Conservation (phyloP, 2,888 invertebrate genomes). For the Euproctis similis region DNA sequence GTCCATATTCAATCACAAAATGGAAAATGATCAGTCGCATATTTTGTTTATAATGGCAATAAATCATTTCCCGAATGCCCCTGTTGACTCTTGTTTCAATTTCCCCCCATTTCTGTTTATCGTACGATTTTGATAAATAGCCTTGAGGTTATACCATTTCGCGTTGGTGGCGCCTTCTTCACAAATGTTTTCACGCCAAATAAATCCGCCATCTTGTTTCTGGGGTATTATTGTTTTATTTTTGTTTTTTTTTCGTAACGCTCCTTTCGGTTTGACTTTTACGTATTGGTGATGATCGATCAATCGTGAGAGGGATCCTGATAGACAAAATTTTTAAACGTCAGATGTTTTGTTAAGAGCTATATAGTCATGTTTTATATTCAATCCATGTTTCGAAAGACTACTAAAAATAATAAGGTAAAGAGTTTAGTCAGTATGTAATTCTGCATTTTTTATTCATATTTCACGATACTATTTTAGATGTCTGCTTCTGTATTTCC, state of each 20-base stretch:
- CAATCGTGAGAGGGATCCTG: no score
- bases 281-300: slow-evolving; percentile 44
- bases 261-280: slow-evolving; percentile 48
- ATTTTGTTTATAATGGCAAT: slow-evolving; percentile 70
- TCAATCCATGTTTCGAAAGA: no score
- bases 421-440: no score
- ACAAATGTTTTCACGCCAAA: slow-evolving; percentile 59
- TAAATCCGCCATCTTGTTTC: slow-evolving; percentile 63
- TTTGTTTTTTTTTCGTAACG: slow-evolving; percentile 63
- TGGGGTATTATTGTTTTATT: slow-evolving; percentile 53
- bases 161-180: slow-evolving; percentile 53
- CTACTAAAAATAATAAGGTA: no score
- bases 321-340: no score
- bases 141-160: slow-evolving; percentile 49
- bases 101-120: slow-evolving; percentile 71
- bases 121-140: slow-evolving; percentile 71
- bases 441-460: no score
- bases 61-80: slow-evolving; percentile 66
- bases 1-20: slow-evolving; percentile 58
- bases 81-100: slow-evolving; percentile 70
- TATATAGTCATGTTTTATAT: no score
- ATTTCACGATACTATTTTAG: no score
- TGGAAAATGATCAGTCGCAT: slow-evolving; percentile 67
- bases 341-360: no score
- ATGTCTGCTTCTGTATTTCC: no score